phyloP scores from a whole-genome alignment of 2,113 vertebrate species.

The Grallaria varia region DNA sequence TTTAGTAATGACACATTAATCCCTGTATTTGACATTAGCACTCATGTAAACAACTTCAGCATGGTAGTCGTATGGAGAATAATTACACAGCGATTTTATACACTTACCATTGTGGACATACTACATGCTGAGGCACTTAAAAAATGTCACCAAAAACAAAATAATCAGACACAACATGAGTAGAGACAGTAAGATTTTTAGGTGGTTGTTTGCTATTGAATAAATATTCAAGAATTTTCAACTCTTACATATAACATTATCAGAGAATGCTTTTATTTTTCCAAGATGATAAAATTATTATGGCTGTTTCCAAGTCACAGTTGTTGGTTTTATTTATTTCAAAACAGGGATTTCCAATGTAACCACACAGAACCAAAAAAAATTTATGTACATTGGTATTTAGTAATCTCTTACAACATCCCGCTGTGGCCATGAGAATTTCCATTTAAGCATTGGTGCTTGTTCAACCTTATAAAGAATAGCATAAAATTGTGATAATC shows the following conservation, averaged over 20 bases:
- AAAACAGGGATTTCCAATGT: neutral
- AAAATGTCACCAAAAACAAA: neutral
- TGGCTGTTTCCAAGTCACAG: slow-evolving; percentile 16
- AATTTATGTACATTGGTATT: neutral
- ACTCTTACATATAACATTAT: neutral
- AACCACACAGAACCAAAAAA: neutral
- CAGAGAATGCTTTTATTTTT: neutral
- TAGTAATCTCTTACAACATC: neutral
- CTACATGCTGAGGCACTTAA: neutral
- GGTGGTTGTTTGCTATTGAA: neutral
- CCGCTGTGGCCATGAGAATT: neutral
- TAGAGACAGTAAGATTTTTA: neutral
- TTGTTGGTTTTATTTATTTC: neutral
- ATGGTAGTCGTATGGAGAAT: neutral
- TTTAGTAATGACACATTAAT: neutral
- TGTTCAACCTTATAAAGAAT: neutral
- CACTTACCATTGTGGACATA: neutral
- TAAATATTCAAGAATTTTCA: neutral
- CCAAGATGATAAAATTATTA: neutral
- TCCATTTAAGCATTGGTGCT: neutral
- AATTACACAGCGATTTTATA: neutral
- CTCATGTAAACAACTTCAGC: neutral
- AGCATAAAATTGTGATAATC: neutral
- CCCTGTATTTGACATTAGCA: neutral
- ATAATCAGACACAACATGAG: neutral